Conservation (phyloP, 2,888 invertebrate species). For the Oegoconia quadripuncta region DNA sequence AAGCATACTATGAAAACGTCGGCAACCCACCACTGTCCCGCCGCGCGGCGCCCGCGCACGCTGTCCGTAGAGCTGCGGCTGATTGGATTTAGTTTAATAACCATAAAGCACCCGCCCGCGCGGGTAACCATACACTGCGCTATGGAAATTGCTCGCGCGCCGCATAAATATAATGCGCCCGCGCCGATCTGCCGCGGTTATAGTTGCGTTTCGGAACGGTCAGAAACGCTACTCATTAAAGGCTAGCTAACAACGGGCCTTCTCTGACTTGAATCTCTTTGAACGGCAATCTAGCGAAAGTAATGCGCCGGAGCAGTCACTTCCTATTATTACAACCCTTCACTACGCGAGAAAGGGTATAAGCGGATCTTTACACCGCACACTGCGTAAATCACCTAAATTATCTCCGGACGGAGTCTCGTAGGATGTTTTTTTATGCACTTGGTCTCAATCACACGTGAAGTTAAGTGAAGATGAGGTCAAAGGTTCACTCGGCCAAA, state of each 20-base stretch:
- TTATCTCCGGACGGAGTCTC: too few species aligned
- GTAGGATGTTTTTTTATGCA: too few species aligned
- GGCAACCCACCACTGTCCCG: background rate
- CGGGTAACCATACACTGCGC: constrained; percentile 24
- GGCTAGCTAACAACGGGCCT: too few species aligned
- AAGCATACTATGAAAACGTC: background rate
- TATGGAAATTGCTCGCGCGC: constrained; percentile 32
- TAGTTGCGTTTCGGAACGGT: background rate
- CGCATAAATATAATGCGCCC: constrained; percentile 17
- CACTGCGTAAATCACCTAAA: too few species aligned
- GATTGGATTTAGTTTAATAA: constrained; percentile 71
- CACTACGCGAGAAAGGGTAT: background rate
- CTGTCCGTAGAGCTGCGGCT: constrained; percentile 27
- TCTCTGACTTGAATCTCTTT: too few species aligned
- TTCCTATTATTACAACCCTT: background rate
- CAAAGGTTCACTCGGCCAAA: too few species aligned
- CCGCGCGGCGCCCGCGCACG: constrained; percentile 19
- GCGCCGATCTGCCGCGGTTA: constrained; percentile 1
- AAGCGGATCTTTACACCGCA: too few species aligned
- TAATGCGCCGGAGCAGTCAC: constrained; percentile 8
- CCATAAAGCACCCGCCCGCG: constrained; percentile 56
- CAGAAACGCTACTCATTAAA: too few species aligned
- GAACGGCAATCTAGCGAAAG: constrained; percentile 11
- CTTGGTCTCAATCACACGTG: too few species aligned
- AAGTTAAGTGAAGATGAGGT: too few species aligned